Evolutionary conservation across 2,113 vertebrate species (phyloP), one percentile per base, ranked within the genome.

Genomic region (Equus przewalskii): DNA sequence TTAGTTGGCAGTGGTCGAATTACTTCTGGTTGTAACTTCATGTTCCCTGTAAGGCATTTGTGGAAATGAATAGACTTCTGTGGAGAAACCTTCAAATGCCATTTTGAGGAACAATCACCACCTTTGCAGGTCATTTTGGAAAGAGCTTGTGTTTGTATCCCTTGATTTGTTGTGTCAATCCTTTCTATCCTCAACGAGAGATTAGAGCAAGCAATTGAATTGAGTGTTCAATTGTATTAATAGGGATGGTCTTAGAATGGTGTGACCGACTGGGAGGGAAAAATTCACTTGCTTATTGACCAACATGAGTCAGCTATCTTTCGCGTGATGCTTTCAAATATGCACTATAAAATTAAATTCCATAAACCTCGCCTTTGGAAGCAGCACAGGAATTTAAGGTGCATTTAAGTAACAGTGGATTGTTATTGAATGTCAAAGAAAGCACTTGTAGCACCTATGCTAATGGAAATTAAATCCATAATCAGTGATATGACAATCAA

Each of bases 391-490:
- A 96, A 81, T 97, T 98, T 98, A 98, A 98, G 96, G 79, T n/a
- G 69, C 89, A 90, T 94, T 97, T 98, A 97, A 85, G 69, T 95
- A 85, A 97, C 56, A 78, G 51, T 67, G 97, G 97, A 82, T 83
- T 95, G 72, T 96, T 95, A 97, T 44, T 97, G 94, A 96, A 95
- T 67, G 94, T 89, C 96, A 96, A 3, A 93, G 36, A 67, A 96
- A 88, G 70, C 49, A 73, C 44, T 98, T 97, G 64, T 0, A 95
- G 28, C 4, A 76, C 86, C 64, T 76, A 51, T 5, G 69, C 91
- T 97, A 93, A 82, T 96, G 86, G 58, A 94, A 98, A 98, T 97
- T 84, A 97, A 98, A 97, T 97, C 97, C 21, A 6, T 96, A 95
- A 56, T 96, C 49, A 83, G 90, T 58, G n/a, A 81, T 92, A 83